Conservation (phyloP, 2,113 vertebrate species). For the Lampris megalopsis region DNA sequence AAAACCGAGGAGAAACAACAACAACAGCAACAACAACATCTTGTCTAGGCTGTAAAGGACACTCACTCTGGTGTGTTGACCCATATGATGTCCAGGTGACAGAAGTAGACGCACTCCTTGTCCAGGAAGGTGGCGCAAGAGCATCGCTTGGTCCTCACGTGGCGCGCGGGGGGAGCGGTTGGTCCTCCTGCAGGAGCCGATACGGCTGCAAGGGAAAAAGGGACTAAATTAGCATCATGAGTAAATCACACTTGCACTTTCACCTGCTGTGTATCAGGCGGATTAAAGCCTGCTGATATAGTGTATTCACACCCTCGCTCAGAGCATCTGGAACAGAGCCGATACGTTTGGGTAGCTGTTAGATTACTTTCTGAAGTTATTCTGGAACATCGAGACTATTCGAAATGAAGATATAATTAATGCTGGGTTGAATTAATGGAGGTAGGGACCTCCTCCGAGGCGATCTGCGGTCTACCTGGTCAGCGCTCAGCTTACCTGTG, state of each 20-base stretch:
- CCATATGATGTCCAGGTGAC: slow-evolving; percentile 99
- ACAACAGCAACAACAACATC: no score
- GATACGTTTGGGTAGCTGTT: no score
- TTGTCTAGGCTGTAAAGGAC: not conserved
- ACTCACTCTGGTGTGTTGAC: slow-evolving; percentile 98
- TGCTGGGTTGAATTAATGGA: no score
- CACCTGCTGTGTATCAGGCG: no score
- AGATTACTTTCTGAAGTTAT: not conserved
- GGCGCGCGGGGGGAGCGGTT: slow-evolving; percentile 49
- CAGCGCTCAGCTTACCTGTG: slow-evolving; percentile 70
- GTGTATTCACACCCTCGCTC: no score
- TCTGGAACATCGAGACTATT: not conserved
- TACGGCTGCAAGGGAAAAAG: slow-evolving; percentile 50
- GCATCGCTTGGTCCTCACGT: slow-evolving; percentile 89
- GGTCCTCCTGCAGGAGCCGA: slow-evolving; percentile 35
- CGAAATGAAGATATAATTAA: not conserved
- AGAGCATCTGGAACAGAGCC: no score
- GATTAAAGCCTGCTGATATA: no score
- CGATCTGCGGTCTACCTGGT: not conserved
- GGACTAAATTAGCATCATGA: not conserved
- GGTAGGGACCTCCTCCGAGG: no score
- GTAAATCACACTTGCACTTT: no score
- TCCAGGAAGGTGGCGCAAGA: slow-evolving; percentile 93
- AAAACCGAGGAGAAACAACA: no score
- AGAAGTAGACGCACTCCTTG: slow-evolving; percentile 98